Evolutionary conservation across 2,113 vertebrate species (phyloP).

Genomic region (Tychaedon coryphoeus): DNA sequence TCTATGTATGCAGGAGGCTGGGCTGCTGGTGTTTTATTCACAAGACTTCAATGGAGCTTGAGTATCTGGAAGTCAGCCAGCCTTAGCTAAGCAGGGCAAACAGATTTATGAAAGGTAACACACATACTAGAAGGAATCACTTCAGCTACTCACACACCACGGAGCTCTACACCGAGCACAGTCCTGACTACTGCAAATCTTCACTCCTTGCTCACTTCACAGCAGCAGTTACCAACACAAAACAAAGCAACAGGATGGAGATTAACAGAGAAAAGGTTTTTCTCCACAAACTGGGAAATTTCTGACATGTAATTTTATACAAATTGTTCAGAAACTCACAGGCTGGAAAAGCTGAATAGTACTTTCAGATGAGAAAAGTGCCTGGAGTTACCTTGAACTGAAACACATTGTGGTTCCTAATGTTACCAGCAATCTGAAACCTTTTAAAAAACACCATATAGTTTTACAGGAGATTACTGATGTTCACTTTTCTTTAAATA

Average conservation of each 20-base stretch:
- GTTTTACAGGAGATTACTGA: neutral
- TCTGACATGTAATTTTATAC: neutral
- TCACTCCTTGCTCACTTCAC: neutral
- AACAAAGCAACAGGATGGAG: neutral
- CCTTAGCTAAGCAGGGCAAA: conserved; percentile 15
- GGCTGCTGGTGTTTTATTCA: conserved; percentile 30
- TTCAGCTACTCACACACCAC: neutral
- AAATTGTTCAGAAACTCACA: neutral
- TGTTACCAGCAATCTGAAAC: neutral
- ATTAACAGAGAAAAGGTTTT: neutral
- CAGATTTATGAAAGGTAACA: conserved; percentile 44
- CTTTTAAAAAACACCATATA: neutral
- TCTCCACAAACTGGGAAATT: neutral
- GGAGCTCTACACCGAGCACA: neutral
- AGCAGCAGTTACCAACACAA: neutral
- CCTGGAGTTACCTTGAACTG: neutral
- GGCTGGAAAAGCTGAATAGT: neutral
- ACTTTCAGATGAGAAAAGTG: neutral
- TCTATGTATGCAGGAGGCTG: neutral
- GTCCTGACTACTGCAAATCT: neutral
- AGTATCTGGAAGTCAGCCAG: conserved; percentile 47
- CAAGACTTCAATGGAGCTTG: neutral
- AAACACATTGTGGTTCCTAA: neutral
- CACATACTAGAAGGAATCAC: neutral
- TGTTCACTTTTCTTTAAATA: neutral